Percentiles rank a stretch among this genome's conserved stretches.
Conservation (phyloP, 1,140 invertebrate genomes). For the Euura lappo region DNA sequence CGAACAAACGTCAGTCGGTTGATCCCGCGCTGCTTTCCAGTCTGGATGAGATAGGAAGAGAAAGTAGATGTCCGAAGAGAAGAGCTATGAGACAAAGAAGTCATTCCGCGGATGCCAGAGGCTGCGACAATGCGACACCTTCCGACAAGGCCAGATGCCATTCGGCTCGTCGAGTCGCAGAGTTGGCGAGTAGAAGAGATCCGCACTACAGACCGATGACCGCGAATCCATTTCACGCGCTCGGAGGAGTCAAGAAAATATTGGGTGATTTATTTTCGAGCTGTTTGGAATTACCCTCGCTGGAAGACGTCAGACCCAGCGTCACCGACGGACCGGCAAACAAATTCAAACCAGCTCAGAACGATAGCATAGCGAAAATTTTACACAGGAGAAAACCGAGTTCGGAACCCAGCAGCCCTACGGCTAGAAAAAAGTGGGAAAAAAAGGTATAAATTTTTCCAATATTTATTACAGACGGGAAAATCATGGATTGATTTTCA, state of each 20-base stretch:
- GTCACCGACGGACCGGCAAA: conserved; percentile 39
- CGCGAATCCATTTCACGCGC: conserved; percentile 74
- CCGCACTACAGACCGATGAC: conserved; percentile 75
- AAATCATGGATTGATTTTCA: too few relatives aligned
- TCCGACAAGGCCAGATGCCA: conserved; percentile 80
- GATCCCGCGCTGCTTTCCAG: conserved; percentile 50
- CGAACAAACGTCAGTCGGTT: conserved; percentile 46
- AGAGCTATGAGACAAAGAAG: conserved; percentile 41
- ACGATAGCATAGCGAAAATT: conserved; percentile 55
- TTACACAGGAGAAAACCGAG: conserved; percentile 56
- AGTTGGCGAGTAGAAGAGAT: conserved; percentile 80
- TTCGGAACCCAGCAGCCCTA: conserved; percentile 57
- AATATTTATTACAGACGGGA: background rate
- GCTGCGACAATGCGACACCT: conserved; percentile 51
- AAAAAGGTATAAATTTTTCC: conserved; percentile 45
- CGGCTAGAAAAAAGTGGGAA: conserved; percentile 58
- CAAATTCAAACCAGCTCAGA: conserved; percentile 53
- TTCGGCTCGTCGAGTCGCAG: conserved; percentile 66
- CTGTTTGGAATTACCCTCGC: conserved; percentile 75
- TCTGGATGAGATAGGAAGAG: conserved; percentile 51
- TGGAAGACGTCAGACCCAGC: conserved; percentile 54
- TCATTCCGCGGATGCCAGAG: conserved; percentile 52
- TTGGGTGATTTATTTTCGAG: conserved; percentile 77
- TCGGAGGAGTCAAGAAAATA: conserved; percentile 80
- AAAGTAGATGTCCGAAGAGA: conserved; percentile 42